phyloP scores from a whole-genome alignment of 2,113 vertebrate genomes.

The Zootoca vivipara region DNA sequence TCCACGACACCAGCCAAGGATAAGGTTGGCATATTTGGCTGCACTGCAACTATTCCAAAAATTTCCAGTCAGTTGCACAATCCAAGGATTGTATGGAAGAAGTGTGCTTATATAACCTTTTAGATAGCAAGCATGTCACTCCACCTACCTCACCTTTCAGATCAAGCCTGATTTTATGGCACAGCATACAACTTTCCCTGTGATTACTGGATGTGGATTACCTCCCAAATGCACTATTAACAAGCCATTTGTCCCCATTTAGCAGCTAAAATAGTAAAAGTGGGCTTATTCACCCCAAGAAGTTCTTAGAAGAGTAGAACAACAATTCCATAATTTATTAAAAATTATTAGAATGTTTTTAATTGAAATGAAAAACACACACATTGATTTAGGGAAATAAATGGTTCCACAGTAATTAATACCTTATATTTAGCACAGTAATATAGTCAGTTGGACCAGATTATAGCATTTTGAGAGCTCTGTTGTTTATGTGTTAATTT shows the following conservation, averaged over 20 bases:
- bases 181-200: background rate
- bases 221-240: background rate
- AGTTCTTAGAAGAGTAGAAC: background rate
- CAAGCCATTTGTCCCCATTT: background rate
- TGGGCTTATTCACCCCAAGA: background rate
- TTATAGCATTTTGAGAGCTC: background rate
- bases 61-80: background rate
- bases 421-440: background rate
- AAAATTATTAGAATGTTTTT: background rate
- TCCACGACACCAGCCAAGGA: constrained; percentile 50
- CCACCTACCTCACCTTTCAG: background rate
- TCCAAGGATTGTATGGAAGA: fast-evolving
- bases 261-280: background rate
- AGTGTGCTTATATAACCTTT: background rate
- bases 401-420: background rate
- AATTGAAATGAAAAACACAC: too few relatives aligned
- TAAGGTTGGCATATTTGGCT: constrained; percentile 36
- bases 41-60: constrained; percentile 43
- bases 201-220: background rate
- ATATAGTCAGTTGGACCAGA: background rate
- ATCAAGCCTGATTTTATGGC: background rate
- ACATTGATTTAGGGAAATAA: too few relatives aligned
- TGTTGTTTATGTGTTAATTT: too few relatives aligned
- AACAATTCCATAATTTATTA: background rate
- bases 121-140: background rate